Evolutionary conservation across 2,888 invertebrate species (phyloP), one percentile per base, ranked within the genome.

Genomic region (Apeira syringaria): DNA sequence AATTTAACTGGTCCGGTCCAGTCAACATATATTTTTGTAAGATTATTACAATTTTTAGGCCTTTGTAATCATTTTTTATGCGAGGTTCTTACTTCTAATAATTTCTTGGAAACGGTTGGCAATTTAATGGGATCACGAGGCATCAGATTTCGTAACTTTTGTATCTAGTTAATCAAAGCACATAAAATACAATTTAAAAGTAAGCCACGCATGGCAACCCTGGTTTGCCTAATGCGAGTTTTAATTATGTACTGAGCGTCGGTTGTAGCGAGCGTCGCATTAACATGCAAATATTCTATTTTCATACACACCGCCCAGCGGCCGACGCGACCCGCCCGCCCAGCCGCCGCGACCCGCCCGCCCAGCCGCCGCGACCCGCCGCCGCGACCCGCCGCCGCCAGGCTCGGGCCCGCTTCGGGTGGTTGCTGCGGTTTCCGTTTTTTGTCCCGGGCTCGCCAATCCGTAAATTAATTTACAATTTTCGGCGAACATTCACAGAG

Each of bases 271-370:
- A 47, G 55, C 56, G 37, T 32, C 42, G 29, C 59, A 68, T 69
- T 68, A 65, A 66, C 60, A 65, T 65, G 59, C 51, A 65, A 69
- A 69, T 65, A 68, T 60, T 61, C 56, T 66, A 63, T 67, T 63
- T 67, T 56, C 59, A 61, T 57, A 54, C 47, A 51, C 35, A 10
- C 31, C 4, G 24, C 39, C 11, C 17, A n/a, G 17, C 17, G 17
- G 5, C 17, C 17, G 17, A 4, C 17, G 2, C 3, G 3, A 2
- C 12, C 37, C 24, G 15, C 20, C 27, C 10, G 15, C 27, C 9
- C 32, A 7, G 22, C 15, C 39, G 34, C 24, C 24, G 25, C n/a
- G 10, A 17, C 15, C 27, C 36, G 17, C 25, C 40, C 27, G 13
- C 20, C n/a, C 18, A 6, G 30, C 11, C 28, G 4, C 30, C 18